Percentiles rank a stretch among this genome's conserved stretches.
phyloP scores from a whole-genome alignment of 2,113 vertebrate species.

The Asarcornis scutulata region DNA sequence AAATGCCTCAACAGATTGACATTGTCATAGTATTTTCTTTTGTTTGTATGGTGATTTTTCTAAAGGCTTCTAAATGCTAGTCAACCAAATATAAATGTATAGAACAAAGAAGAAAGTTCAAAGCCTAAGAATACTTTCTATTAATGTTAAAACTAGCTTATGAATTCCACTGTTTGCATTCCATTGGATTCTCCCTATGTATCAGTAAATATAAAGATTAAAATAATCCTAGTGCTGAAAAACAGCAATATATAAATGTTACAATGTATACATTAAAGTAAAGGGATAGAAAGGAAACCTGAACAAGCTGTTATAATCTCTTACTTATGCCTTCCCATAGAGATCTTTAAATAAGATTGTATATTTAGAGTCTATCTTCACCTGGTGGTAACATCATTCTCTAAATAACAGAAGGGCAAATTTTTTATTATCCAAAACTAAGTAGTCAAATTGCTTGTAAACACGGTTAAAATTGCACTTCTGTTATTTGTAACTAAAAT shows the following conservation, averaged over 20 bases:
- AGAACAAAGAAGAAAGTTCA: not conserved
- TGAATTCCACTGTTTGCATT: conserved; percentile 27
- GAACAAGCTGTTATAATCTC: not conserved
- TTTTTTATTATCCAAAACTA: not conserved
- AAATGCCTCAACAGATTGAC: not conserved
- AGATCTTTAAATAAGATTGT: conserved; percentile 19
- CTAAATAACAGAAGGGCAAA: not conserved
- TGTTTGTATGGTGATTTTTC: not conserved
- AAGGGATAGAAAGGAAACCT: not conserved
- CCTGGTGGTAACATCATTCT: not conserved
- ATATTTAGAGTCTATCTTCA: not conserved
- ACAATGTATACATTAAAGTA: not conserved
- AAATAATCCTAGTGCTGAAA: conserved; percentile 25
- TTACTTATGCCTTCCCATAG: not conserved
- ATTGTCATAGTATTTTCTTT: not conserved
- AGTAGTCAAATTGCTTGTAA: not conserved
- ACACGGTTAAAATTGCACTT: not conserved
- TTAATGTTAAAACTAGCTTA: not conserved
- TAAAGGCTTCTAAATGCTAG: not conserved
- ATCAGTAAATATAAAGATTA: conserved; percentile 21
- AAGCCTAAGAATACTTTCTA: not conserved
- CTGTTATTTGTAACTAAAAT: not conserved
- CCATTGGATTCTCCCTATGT: not conserved
- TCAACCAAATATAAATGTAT: not conserved
- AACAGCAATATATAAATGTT: not conserved